These are phyloP conservation scores for Patella caerulea DNA, from an alignment of 2,888 invertebrate species.

Conservation along the genomic window DNA sequence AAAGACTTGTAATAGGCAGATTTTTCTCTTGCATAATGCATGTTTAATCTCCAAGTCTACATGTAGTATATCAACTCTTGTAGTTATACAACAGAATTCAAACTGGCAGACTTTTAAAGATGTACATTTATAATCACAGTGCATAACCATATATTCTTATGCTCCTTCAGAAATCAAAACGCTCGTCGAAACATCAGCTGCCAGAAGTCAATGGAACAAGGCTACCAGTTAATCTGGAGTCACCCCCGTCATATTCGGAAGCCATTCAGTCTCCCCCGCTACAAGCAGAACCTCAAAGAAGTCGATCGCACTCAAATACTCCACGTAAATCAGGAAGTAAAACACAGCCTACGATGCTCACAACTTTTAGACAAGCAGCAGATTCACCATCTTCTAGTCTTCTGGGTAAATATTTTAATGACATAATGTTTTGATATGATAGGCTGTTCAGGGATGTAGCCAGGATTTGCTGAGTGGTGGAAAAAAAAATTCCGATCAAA, in stretches of 20 bases:
- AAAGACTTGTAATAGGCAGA: too few species aligned
- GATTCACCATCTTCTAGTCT: slow-evolving; percentile 3
- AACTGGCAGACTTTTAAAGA: too few species aligned
- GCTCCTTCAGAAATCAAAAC: background rate
- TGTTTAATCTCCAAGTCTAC: too few species aligned
- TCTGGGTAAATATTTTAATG: slow-evolving; percentile 1
- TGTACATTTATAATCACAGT: too few species aligned
- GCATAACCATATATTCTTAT: too few species aligned
- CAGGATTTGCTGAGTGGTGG: too few species aligned
- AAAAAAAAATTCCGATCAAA: too few species aligned
- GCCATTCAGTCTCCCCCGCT: slow-evolving; percentile 52
- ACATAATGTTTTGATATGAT: too few species aligned
- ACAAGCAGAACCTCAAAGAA: background rate
- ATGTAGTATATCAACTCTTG: too few species aligned
- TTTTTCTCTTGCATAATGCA: too few species aligned
- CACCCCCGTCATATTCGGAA: slow-evolving; percentile 64
- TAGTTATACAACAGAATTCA: too few species aligned
- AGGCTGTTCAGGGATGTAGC: too few species aligned
- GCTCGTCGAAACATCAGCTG: background rate
- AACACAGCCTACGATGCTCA: background rate
- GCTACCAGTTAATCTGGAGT: slow-evolving; percentile 45
- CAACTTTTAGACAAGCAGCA: slow-evolving; percentile 2
- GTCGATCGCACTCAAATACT: background rate
- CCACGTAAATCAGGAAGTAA: background rate
- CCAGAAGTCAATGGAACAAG: slow-evolving; percentile 4